Evolutionary conservation across 2,888 invertebrate genomes (phyloP).

Genomic region (Gasteruption jaculator): DNA sequence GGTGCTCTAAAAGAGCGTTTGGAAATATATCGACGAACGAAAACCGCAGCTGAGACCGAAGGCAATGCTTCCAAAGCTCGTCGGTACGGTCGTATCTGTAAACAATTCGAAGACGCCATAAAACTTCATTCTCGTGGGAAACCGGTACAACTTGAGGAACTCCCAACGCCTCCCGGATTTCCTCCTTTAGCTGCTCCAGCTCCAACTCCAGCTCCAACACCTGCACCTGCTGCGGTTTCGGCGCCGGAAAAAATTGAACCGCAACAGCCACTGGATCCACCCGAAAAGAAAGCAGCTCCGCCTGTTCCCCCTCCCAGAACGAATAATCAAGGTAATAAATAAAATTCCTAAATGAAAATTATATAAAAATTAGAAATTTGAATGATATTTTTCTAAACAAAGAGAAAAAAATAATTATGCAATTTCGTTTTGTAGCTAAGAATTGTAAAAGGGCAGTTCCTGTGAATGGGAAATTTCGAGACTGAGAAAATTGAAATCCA

Average conservation of each 20-base stretch:
- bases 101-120: conserved; percentile 88
- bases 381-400: too few relatives aligned
- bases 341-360: too few relatives aligned
- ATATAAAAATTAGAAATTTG: too few relatives aligned
- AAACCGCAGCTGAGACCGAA: conserved; percentile 71
- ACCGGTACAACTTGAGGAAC: conserved; percentile 70
- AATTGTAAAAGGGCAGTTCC: too few relatives aligned
- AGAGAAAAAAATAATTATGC: too few relatives aligned
- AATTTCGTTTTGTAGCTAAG: too few relatives aligned
- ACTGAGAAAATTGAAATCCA: too few relatives aligned
- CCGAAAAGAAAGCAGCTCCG: conserved; percentile 22
- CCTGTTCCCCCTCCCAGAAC: conserved; percentile 26
- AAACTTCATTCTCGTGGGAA: conserved; percentile 73
- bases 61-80: conserved; percentile 83
- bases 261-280: too few relatives aligned
- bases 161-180: conserved; percentile 83
- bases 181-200: conserved; percentile 54
- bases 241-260: too few relatives aligned
- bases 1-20: conserved; percentile 82
- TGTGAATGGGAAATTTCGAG: too few relatives aligned
- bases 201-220: conserved; percentile 32
- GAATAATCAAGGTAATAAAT: conserved; percentile 23
- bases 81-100: conserved; percentile 85
- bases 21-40: conserved; percentile 72
- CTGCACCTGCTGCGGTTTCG: too few relatives aligned